phyloP scores from a whole-genome alignment of 2,797 vertebrate genomes.

The Lerista edwardsae region DNA sequence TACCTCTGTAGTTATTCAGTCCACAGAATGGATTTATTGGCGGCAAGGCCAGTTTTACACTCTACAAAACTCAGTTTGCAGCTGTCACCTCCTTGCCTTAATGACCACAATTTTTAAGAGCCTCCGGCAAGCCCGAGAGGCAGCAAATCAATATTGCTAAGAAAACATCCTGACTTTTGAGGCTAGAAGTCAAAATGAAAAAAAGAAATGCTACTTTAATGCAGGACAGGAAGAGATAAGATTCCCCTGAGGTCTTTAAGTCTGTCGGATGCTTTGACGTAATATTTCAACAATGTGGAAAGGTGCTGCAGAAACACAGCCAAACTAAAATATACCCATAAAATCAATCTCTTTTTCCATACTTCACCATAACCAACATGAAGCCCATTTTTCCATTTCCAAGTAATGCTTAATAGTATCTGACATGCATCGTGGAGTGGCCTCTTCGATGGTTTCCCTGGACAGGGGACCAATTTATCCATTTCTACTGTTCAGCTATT shows the following conservation, averaged over 20 bases:
- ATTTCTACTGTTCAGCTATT: neutral
- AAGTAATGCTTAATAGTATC: neutral
- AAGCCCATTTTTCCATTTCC: neutral
- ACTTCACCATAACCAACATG: neutral
- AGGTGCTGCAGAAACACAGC: neutral
- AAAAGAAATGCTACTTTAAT: conserved; percentile 3
- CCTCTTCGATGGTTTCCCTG: neutral
- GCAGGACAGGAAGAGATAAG: neutral
- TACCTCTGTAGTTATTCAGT: neutral
- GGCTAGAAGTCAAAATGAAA: neutral
- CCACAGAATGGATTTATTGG: conserved; percentile 15
- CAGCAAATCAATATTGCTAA: conserved; percentile 35
- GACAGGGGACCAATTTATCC: neutral
- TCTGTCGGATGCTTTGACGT: conserved; percentile 1
- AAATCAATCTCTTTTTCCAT: neutral
- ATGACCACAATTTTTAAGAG: conserved; percentile 21
- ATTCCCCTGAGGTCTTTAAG: conserved; percentile 4
- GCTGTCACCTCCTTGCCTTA: conserved; percentile 11
- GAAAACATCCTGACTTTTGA: conserved; percentile 27
- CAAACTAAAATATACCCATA: neutral
- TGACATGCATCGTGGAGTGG: neutral
- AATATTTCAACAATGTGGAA: conserved; percentile 6
- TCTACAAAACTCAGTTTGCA: conserved; percentile 16
- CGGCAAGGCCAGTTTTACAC: conserved; percentile 4
- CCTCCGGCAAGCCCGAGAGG: neutral